These are phyloP conservation scores for Aurelia sp. DNA, from an alignment of 30 jellyfish, hydroid and myxozoan species.

Conservation along the genomic window DNA sequence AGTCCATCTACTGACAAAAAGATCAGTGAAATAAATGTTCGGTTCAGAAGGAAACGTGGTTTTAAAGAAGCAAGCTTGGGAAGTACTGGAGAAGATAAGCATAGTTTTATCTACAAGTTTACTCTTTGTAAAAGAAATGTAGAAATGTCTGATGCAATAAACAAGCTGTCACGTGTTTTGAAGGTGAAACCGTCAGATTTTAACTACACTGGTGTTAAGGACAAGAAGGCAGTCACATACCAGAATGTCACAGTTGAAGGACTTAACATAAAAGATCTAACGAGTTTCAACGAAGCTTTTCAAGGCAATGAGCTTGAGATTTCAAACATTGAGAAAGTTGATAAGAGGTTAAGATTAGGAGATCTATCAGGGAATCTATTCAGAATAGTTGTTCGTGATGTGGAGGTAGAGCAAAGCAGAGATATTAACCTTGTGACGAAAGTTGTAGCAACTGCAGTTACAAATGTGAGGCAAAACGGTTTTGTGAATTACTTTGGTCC, in stretches of 20 bases:
- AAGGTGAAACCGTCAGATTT: constrained; percentile 39
- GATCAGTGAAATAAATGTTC: constrained; percentile 24
- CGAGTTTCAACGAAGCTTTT: not conserved
- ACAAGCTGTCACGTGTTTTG: constrained; percentile 39
- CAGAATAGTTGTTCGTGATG: constrained; percentile 12
- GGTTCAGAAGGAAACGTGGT: constrained; percentile 18
- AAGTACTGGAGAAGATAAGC: not conserved
- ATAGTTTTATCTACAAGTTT: not conserved
- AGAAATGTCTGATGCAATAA: constrained; percentile 70
- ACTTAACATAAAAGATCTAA: constrained; percentile 10
- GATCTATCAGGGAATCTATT: constrained; percentile 26
- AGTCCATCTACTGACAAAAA: not conserved
- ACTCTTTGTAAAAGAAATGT: constrained; percentile 55
- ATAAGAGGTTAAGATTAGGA: constrained; percentile 50
- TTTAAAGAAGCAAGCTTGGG: not conserved
- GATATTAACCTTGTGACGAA: not conserved
- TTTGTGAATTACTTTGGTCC: constrained; percentile 82
- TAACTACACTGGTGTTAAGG: constrained; percentile 85
- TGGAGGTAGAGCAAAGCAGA: not conserved
- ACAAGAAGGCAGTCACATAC: constrained; percentile 79
- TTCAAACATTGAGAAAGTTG: constrained; percentile 9
- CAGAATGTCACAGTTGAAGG: constrained; percentile 61
- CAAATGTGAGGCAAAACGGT: constrained; percentile 36
- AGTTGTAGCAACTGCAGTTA: constrained; percentile 15
- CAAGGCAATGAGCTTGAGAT: constrained; percentile 20